Percentiles rank a stretch among this genome's conserved stretches.
Conservation (phyloP, 2,888 invertebrate species). For the Drosophila neonasuta region DNA sequence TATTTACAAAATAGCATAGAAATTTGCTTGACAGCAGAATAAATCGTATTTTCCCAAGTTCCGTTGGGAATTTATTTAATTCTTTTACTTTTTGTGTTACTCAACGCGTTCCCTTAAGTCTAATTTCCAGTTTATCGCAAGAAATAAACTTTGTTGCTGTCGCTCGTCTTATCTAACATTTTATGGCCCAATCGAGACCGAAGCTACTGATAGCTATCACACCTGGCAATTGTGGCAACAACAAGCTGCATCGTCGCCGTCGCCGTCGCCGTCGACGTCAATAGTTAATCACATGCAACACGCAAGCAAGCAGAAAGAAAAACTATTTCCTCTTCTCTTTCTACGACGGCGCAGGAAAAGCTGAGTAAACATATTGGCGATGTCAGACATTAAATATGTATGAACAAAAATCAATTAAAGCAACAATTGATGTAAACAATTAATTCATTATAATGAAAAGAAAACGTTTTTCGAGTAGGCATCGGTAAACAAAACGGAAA, state of each 20-base stretch:
- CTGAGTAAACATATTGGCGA: slow-evolving; percentile 18
- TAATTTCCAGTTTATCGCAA: not conserved
- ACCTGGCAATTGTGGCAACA: slow-evolving; percentile 30
- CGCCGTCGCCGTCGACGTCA: slow-evolving; percentile 21
- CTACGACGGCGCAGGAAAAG: not conserved
- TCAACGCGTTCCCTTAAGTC: not conserved
- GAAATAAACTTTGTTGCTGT: not conserved
- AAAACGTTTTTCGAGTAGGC: slow-evolving; percentile 32
- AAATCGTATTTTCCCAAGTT: not conserved
- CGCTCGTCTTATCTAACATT: slow-evolving; percentile 31
- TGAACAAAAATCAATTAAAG: slow-evolving; percentile 56
- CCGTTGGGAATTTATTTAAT: not conserved
- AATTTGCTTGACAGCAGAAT: not conserved
- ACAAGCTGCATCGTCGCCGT: slow-evolving; percentile 25
- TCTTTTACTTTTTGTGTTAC: not conserved
- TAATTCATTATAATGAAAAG: slow-evolving; percentile 66
- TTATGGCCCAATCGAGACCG: slow-evolving; percentile 33
- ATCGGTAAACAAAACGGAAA: slow-evolving; percentile 5
- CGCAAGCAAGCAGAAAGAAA: slow-evolving; percentile 39
- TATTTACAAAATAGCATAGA: not conserved
- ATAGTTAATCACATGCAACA: slow-evolving; percentile 65
- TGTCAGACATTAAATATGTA: slow-evolving; percentile 51
- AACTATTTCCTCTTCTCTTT: not conserved
- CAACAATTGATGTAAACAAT: slow-evolving; percentile 43
- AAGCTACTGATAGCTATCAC: slow-evolving; percentile 47